Percentiles rank a stretch among this genome's conserved stretches.
Evolutionary conservation across 2,888 invertebrate species (phyloP).

Genomic region (Penaeus monodon): DNA sequence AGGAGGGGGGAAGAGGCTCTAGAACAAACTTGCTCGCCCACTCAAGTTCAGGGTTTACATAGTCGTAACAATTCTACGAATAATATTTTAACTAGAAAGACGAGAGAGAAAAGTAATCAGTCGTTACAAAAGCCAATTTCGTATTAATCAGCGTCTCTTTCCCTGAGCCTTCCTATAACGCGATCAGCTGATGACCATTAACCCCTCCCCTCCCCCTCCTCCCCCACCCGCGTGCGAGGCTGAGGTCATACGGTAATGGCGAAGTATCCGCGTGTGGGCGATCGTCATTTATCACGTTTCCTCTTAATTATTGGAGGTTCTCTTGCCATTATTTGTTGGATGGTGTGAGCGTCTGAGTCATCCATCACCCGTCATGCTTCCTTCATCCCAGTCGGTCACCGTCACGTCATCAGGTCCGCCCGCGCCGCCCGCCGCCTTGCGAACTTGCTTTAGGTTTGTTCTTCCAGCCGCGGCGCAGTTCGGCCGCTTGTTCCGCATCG

Average conservation of each 20-base stretch:
- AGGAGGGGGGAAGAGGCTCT: too few relatives aligned
- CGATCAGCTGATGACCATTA: not conserved
- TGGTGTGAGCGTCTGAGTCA: conserved; percentile 32
- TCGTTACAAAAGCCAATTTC: not conserved
- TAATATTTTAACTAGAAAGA: too few relatives aligned
- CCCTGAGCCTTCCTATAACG: not conserved
- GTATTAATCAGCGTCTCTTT: not conserved
- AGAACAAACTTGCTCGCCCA: too few relatives aligned
- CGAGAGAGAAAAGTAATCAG: too few relatives aligned
- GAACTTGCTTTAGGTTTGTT: not conserved
- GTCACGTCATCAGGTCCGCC: conserved; percentile 1
- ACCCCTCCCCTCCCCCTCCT: not conserved
- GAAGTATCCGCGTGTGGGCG: conserved; percentile 34
- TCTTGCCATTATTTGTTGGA: conserved; percentile 38
- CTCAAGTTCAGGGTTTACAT: too few relatives aligned
- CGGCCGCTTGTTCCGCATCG: too few relatives aligned
- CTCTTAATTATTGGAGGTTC: conserved; percentile 39
- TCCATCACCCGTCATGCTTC: conserved; percentile 45
- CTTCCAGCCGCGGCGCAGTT: too few relatives aligned
- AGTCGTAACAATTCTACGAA: too few relatives aligned
- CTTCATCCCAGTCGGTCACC: conserved; percentile 26
- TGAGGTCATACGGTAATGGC: conserved; percentile 30
- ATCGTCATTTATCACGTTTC: conserved; percentile 39
- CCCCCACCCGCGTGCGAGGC: not conserved
- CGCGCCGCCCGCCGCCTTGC: not conserved